Conservation (phyloP, 2,113 vertebrate species). For the Dissostichus mawsoni region DNA sequence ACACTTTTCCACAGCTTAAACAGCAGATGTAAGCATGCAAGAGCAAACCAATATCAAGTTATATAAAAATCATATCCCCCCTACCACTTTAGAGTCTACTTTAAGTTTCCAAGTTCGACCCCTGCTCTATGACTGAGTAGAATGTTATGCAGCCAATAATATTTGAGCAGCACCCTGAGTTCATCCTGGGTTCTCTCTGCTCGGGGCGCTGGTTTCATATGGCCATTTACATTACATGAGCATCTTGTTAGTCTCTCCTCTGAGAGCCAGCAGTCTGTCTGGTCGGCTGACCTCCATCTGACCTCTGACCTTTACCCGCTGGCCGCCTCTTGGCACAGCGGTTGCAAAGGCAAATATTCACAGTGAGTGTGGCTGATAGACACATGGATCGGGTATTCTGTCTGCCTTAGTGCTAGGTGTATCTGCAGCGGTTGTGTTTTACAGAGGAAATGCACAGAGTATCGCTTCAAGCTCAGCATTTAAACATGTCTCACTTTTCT, state of each 20-base stretch:
- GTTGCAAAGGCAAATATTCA: conserved; percentile 38
- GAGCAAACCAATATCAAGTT: no score
- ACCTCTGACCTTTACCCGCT: conserved; percentile 52
- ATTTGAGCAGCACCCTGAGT: neutral
- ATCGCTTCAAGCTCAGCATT: neutral
- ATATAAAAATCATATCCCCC: no score
- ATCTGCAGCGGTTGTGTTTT: neutral
- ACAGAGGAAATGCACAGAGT: no score
- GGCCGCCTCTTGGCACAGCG: conserved; percentile 1
- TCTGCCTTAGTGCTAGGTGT: neutral
- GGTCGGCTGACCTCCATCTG: conserved; percentile 52
- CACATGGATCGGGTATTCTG: neutral
- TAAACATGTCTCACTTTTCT: neutral
- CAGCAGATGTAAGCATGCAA: no score
- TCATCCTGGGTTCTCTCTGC: conserved; percentile 18
- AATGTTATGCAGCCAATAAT: neutral
- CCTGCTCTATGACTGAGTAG: neutral
- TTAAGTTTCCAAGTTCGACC: neutral
- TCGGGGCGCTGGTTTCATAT: conserved; percentile 34
- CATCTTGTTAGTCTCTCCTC: conserved; percentile 49
- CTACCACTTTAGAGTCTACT: neutral
- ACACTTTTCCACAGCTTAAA: no score
- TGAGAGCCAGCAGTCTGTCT: conserved; percentile 50
- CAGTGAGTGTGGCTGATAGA: neutral
- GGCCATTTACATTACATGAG: conserved; percentile 55